Evolutionary conservation across 2,888 invertebrate species (phyloP).

Genomic region (Aleiodes alternator): DNA sequence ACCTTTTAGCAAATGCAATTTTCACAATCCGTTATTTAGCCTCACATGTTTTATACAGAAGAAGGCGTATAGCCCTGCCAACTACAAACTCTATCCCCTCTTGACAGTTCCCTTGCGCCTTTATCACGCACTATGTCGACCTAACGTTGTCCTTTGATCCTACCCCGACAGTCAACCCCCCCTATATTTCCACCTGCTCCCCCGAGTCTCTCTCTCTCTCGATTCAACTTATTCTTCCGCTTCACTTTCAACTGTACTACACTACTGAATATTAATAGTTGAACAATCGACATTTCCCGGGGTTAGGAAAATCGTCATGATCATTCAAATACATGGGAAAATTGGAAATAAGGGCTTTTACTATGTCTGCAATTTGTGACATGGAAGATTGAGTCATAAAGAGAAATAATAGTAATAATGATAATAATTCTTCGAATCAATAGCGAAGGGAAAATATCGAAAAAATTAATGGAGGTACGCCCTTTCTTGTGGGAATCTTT

Average conservation of each 20-base stretch:
- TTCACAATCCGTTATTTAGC: neutral
- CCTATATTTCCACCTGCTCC: conserved; percentile 58
- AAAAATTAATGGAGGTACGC: no score
- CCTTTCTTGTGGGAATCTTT: no score
- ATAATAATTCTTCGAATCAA: no score
- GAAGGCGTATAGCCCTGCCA: conserved; percentile 33
- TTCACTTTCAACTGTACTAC: conserved; percentile 13
- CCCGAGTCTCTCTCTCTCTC: conserved; percentile 30
- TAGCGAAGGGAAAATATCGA: no score
- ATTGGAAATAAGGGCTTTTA: no score
- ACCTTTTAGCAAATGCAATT: no score
- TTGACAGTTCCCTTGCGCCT: conserved; percentile 34
- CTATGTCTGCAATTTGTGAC: no score
- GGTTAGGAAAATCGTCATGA: no score
- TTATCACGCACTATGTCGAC: conserved; percentile 56
- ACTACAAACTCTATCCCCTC: conserved; percentile 41
- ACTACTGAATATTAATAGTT: neutral
- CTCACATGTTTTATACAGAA: neutral
- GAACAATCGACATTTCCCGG: no score
- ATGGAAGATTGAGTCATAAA: no score
- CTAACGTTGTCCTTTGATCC: conserved; percentile 74
- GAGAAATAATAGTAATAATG: no score
- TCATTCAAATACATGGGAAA: no score
- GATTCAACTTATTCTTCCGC: conserved; percentile 41
- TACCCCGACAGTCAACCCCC: conserved; percentile 69